Evolutionary conservation across 2,888 invertebrate species (phyloP).

Genomic region (Athalia cordata): DNA sequence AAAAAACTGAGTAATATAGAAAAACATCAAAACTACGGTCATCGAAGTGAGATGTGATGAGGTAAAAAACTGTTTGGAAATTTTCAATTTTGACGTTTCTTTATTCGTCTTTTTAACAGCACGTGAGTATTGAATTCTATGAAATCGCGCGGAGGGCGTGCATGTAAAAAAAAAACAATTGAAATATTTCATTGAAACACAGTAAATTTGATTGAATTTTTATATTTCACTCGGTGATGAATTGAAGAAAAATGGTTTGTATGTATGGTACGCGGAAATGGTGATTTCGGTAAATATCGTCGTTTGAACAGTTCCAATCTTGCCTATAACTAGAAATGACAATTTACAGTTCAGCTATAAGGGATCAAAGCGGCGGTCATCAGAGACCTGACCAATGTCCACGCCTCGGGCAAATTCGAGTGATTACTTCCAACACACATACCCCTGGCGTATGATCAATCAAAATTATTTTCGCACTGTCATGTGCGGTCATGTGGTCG

Average conservation of each 20-base stretch:
- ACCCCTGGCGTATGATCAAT: slow-evolving; percentile 32
- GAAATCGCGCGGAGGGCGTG: too few species aligned
- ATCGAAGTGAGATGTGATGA: too few species aligned
- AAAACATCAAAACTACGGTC: too few species aligned
- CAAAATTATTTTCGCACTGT: slow-evolving; percentile 10
- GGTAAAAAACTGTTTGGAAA: too few species aligned
- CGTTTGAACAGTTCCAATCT: neutral
- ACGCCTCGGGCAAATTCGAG: slow-evolving; percentile 2
- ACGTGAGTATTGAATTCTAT: too few species aligned
- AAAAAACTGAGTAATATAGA: too few species aligned
- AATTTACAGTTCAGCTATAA: slow-evolving; percentile 11
- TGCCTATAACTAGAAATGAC: slow-evolving; percentile 30
- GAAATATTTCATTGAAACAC: too few species aligned
- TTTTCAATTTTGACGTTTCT: too few species aligned
- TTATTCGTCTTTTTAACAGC: too few species aligned
- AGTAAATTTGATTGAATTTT: neutral
- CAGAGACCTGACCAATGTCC: slow-evolving; percentile 24
- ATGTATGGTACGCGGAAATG: neutral
- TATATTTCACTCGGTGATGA: neutral
- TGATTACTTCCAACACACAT: slow-evolving; percentile 23
- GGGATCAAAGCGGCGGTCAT: slow-evolving; percentile 34
- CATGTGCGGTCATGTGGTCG: neutral
- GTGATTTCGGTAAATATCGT: neutral
- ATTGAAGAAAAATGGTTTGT: too few species aligned
- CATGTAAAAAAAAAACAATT: too few species aligned